Percentiles rank a stretch among this genome's conserved stretches.
phyloP scores from a whole-genome alignment of 2,888 invertebrate species.

The Pristionchus fissidentatus region DNA sequence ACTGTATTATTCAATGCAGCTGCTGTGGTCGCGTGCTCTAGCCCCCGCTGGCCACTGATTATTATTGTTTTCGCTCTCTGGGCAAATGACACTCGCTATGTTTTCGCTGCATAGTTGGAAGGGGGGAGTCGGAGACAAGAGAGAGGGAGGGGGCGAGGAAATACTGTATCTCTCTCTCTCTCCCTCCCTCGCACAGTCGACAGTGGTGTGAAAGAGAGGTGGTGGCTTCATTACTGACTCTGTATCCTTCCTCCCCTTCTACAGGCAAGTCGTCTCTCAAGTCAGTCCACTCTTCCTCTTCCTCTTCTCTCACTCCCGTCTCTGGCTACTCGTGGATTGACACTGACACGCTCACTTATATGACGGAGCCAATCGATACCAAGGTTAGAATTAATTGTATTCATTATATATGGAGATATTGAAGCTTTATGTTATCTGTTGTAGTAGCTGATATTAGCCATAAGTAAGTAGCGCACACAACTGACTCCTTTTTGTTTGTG shows the following conservation, averaged over 20 bases:
- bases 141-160: conserved; percentile 1
- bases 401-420: too few relatives aligned
- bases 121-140: too few relatives aligned
- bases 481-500: too few relatives aligned
- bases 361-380: conserved; percentile 41
- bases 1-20: background rate
- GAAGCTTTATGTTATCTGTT: too few relatives aligned
- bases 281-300: conserved; percentile 4
- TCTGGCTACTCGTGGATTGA: conserved; percentile 42
- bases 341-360: conserved; percentile 44
- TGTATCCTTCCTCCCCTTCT: background rate
- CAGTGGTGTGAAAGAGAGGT: too few relatives aligned
- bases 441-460: too few relatives aligned
- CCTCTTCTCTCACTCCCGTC: background rate
- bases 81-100: background rate
- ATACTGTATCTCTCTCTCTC: too few relatives aligned
- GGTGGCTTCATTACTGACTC: background rate
- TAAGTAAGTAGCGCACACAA: too few relatives aligned
- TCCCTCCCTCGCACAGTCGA: too few relatives aligned
- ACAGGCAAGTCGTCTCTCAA: background rate
- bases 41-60: background rate
- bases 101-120: background rate
- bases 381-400: conserved; percentile 40
- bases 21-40: too few relatives aligned
- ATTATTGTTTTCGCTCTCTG: background rate